Evolutionary conservation across 2,113 vertebrate species (phyloP), one percentile per base, ranked within the genome.

Genomic region (Siniperca chuatsi): DNA sequence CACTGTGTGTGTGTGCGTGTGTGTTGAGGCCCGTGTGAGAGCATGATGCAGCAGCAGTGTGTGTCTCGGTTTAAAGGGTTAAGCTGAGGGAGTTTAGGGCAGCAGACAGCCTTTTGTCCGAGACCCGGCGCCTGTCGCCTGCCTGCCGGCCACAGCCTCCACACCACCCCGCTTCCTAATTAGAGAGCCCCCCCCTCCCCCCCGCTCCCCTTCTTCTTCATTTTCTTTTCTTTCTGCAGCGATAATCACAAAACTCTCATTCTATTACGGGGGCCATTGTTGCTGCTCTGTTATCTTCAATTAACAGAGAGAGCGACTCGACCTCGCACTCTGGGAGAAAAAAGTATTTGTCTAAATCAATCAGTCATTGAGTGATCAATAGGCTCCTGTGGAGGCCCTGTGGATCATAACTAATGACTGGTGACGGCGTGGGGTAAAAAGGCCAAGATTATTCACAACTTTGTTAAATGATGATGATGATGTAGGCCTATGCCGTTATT

Each of bases 51-150:
- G 75, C 58, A 73, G 67, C 66, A 64, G 69, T 85, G 84, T 88
- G 90, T 92, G 79, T 91, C 78, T 92, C 84, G 69, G 91, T 74
- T 81, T 72, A 89, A 89, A 93, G 95, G 94, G 95, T 96, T 94
- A 94, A 87, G 89, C 88, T 86, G 92, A 94, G 94, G 93, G 93
- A 90, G 92, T 83, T 89, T 85, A 84, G 89, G 94, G 94, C 93
- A 91, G 96, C 94, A 96, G 96, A 96, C 96, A 96, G 91, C 79
- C 92, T 94, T 96, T 96, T 96, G 94, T 95, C 95, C 84, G 62
- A 82, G 90, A 93, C 92, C 92, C 92, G 96, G 95, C 95, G 95
- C 96, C 97, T 96, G 95, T 93, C 96, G 95, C 96, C 96, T 97
- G 93, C 95, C 92, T 93, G 92, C 95, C 86, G 94, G 94, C 93